Conservation (phyloP, 2,888 invertebrate genomes). For the Epinotia bilunana region DNA sequence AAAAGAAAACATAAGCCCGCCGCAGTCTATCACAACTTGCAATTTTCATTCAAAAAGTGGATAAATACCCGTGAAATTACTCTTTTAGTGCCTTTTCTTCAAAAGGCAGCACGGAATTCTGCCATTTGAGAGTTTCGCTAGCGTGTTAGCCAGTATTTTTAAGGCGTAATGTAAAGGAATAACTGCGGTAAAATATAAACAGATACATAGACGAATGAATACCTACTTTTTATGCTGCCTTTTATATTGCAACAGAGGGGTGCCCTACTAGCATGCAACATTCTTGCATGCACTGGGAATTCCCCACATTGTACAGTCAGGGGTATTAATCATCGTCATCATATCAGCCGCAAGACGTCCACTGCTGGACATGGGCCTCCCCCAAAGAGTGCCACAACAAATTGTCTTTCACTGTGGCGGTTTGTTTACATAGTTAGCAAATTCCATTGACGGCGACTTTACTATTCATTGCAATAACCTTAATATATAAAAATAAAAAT, state of each 20-base stretch:
- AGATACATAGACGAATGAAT: constrained; percentile 1
- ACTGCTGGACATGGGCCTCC: no score
- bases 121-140: not conserved
- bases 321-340: no score
- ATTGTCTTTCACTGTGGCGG: no score
- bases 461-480: no score
- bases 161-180: not conserved
- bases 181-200: not conserved
- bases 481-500: no score
- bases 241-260: not conserved
- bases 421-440: no score
- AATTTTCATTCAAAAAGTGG: constrained; percentile 19
- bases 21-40: not conserved
- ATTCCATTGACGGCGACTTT: no score
- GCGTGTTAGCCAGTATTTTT: not conserved
- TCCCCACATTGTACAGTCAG: not conserved
- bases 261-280: not conserved
- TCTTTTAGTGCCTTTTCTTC: not conserved
- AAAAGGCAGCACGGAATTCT: constrained; percentile 2
- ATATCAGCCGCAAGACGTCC: no score
- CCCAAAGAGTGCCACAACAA: no score
- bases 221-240: not conserved
- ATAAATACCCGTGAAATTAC: constrained; percentile 13
- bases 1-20: not conserved
- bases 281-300: not conserved